Conservation (phyloP, 1,140 invertebrate genomes). For the Aphelinus atriplicis region DNA sequence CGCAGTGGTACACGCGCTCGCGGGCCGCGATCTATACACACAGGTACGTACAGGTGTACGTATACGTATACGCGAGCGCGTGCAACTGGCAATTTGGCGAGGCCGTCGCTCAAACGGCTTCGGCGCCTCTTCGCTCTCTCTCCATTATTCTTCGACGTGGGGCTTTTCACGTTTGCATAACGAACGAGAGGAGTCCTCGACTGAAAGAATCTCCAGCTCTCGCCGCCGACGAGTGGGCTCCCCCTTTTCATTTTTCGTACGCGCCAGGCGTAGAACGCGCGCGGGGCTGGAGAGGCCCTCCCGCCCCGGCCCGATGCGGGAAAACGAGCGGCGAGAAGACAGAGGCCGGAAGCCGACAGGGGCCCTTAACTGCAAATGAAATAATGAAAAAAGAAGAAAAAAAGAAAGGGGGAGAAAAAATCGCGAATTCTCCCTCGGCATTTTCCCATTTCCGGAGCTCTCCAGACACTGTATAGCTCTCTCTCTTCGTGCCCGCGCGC, state of each 20-base stretch:
- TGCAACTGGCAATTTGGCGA: no score
- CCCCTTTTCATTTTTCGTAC: not conserved
- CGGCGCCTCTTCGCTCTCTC: not conserved
- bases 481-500: no score
- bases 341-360: not conserved
- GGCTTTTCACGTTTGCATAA: no score
- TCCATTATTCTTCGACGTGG: not conserved
- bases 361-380: slow-evolving; percentile 22
- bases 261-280: not conserved
- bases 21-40: no score
- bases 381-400: slow-evolving; percentile 9
- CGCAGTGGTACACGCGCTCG: no score
- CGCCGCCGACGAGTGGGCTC: not conserved
- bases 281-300: not conserved
- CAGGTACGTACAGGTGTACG: no score
- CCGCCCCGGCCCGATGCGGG: no score
- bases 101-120: not conserved
- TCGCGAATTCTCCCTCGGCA: no score
- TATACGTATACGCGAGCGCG: no score
- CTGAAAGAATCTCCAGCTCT: not conserved
- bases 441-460: no score
- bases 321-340: not conserved
- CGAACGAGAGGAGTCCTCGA: not conserved
- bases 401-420: not conserved
- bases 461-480: no score